Conservation (phyloP, 2,797 vertebrate species). For the Momotus momota region DNA sequence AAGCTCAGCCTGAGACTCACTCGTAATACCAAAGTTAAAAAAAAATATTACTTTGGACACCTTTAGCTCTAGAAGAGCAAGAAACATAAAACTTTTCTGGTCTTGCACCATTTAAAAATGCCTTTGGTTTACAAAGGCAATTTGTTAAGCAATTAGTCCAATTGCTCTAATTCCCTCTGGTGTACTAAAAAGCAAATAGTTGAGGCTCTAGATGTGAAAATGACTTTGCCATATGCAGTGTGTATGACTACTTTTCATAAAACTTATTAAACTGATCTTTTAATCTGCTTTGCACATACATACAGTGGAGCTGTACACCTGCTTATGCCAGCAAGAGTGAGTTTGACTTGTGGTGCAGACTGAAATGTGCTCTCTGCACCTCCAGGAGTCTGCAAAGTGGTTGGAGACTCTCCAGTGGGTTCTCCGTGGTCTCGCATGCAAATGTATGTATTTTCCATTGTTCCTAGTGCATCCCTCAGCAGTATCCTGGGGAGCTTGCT, state of each 20-base stretch:
- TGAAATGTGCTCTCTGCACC: background rate
- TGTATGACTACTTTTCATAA: conserved; percentile 26
- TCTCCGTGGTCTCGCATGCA: background rate
- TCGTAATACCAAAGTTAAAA: conserved; percentile 44
- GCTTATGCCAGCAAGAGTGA: background rate
- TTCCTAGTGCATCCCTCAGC: background rate
- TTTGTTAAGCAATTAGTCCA: conserved; percentile 33
- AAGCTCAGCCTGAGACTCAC: conserved; percentile 19
- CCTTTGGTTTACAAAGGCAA: conserved; percentile 50
- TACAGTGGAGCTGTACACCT: conserved; percentile 16
- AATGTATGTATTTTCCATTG: background rate
- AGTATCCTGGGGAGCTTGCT: background rate
- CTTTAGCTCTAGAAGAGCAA: conserved; percentile 28
- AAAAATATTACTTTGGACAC: background rate
- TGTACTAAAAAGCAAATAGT: conserved; percentile 1
- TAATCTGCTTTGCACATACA: conserved; percentile 30
- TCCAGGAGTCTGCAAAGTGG: background rate
- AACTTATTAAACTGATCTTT: conserved; percentile 42
- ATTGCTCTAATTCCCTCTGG: conserved; percentile 13
- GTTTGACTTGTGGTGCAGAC: background rate
- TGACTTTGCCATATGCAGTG: conserved; percentile 20
- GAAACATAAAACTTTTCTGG: conserved; percentile 5
- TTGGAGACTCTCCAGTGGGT: conserved; percentile 23
- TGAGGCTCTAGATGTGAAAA: conserved; percentile 42
- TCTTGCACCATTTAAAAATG: conserved; percentile 2